Evolutionary conservation across 2,113 vertebrate species (phyloP), one percentile per base, ranked within the genome.

Genomic region (Crotalus viridis): DNA sequence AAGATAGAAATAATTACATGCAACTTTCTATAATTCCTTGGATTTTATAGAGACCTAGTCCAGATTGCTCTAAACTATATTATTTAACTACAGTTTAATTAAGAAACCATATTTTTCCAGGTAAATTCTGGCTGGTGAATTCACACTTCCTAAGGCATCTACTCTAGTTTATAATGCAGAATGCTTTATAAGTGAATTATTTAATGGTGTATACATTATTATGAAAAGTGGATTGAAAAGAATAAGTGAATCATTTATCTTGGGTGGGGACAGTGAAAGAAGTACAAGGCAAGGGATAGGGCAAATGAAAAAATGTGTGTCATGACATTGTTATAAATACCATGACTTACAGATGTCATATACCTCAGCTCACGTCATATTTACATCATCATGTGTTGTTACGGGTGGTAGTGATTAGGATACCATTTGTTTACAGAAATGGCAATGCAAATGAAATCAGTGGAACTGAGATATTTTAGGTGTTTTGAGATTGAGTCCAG

Each of bases 1-100:
- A 94, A 95, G 93, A 91, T 92, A 93, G 93, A 97, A 94, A 93
- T 94, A 96, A 95, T 94, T 95, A 24, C 59, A 15, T 92, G 94
- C 87, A 95, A 88, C 8, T 94, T 92, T 95, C 94, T 94, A 55
- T 94, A 94, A 69, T 69, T 69, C 12, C 61, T 69, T 69, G 61
- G 0, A n/a, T 69, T n/a, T 69, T 69, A 69, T n/a, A n/a, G 10
- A 69, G 28, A 69, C 64, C 64, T 69, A 28, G 28, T n/a, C n/a
- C 28, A n/a, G 28, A 13, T n/a, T 69, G 61, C 64, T 15, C 28
- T 69, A 69, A 69, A 15, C 28, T n/a, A 69, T 15, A n/a, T 64
- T 28, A 64, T 69, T 69, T 69, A 69, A n/a, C 28, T n/a, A 69
- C 12, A 69, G 12, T 28, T 69, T 69, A 69, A 69, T 69, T n/a